A percentile compares a stretch with the other conserved stretches of the same genome.
Conservation (phyloP, 1,140 invertebrate genomes). For the Zaprionus kolodkinae region DNA sequence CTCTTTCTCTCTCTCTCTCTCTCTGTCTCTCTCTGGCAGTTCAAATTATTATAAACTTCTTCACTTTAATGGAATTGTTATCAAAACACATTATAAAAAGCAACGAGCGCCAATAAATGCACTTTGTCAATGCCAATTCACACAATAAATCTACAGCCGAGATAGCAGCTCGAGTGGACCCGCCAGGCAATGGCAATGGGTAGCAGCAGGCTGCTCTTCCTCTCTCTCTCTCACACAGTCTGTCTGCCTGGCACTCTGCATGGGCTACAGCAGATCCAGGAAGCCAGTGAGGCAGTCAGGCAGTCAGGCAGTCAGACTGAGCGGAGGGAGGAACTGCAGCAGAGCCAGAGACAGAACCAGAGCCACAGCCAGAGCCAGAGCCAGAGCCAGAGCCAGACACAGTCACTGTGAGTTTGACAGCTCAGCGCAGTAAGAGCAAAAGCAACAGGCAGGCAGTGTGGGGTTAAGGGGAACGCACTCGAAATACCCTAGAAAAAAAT, state of each 20-base stretch:
- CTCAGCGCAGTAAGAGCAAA: constrained; percentile 46
- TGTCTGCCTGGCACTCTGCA: constrained; percentile 2
- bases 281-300: constrained; percentile 43
- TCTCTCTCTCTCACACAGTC: not conserved
- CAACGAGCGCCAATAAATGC: constrained; percentile 73
- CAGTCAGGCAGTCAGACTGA: constrained; percentile 15
- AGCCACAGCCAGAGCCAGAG: constrained; percentile 32
- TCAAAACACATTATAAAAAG: constrained; percentile 80
- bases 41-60: constrained; percentile 80
- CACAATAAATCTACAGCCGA: constrained; percentile 77
- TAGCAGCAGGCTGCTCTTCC: not conserved
- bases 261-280: constrained; percentile 48
- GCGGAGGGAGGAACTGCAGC: too few species aligned
- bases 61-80: constrained; percentile 82
- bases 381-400: constrained; percentile 29
- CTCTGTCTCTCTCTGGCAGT: constrained; percentile 28
- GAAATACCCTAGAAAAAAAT: constrained; percentile 6
- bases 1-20: not conserved
- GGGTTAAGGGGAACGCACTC: not conserved
- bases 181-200: not conserved
- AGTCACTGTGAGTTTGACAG: constrained; percentile 53
- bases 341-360: constrained; percentile 12
- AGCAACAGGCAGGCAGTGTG: constrained; percentile 17
- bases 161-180: constrained; percentile 65
- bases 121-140: constrained; percentile 82